These are phyloP conservation scores for Montipora capricornis DNA, from an alignment of 64 coral and sea anemone species.

Conservation along the genomic window DNA sequence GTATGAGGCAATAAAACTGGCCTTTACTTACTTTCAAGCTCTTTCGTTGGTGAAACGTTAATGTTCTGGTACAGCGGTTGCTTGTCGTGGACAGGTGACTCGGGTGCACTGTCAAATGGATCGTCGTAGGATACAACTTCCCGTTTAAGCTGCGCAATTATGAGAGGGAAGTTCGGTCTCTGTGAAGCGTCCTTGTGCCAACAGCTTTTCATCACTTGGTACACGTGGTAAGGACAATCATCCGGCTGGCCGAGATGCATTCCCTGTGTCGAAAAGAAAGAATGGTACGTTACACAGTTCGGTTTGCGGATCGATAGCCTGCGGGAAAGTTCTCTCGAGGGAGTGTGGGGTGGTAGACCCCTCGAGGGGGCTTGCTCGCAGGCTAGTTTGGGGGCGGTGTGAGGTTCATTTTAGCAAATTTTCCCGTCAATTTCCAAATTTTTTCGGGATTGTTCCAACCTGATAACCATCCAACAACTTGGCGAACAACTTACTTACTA, in stretches of 20 bases:
- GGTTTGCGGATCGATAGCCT: too few species aligned
- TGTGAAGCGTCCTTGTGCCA: slow-evolving; percentile 85
- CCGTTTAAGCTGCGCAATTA: slow-evolving; percentile 70
- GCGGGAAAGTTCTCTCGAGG: too few species aligned
- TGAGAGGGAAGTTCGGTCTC: slow-evolving; percentile 77
- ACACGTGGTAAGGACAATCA: slow-evolving; percentile 83
- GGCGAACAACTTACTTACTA: too few species aligned
- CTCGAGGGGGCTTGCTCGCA: too few species aligned
- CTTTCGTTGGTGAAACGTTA: not conserved
- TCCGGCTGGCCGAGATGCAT: slow-evolving; percentile 92
- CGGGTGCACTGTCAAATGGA: not conserved
- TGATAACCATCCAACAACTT: too few species aligned
- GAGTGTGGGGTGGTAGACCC: too few species aligned
- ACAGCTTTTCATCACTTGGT: slow-evolving; percentile 91
- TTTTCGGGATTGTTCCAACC: too few species aligned
- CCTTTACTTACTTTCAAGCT: slow-evolving; percentile 17
- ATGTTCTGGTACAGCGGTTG: slow-evolving; percentile 61
- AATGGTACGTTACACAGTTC: not conserved
- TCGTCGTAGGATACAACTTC: slow-evolving; percentile 50
- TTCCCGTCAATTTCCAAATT: too few species aligned
- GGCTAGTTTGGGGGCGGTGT: too few species aligned
- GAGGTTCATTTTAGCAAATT: too few species aligned
- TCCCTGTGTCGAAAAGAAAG: slow-evolving; percentile 59
- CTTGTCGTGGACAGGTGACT: slow-evolving; percentile 19
- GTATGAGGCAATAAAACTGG: not conserved